These are phyloP conservation scores for Sesia bembeciformis DNA, from an alignment of 2,888 invertebrate genomes.

Conservation along the genomic window DNA sequence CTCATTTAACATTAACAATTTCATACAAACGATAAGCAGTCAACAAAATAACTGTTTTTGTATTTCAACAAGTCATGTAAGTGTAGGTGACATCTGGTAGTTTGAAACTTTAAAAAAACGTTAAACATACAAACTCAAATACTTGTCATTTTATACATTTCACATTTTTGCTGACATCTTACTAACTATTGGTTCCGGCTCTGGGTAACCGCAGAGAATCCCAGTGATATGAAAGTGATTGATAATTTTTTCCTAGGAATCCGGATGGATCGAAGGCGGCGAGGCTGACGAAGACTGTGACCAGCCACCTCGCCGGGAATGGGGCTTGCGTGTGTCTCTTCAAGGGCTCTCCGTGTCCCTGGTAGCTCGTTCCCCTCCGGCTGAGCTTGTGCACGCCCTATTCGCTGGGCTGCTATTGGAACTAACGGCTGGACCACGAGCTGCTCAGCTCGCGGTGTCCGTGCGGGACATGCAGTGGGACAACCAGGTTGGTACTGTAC, in stretches of 20 bases:
- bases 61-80: no score
- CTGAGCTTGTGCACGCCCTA: conserved; percentile 86
- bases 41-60: no score
- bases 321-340: conserved; percentile 76
- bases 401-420: conserved; percentile 79
- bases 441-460: conserved; percentile 77
- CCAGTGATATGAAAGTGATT: no score
- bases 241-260: conserved; percentile 19
- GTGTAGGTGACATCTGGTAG: no score
- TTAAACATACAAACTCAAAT: no score
- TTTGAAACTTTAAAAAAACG: no score
- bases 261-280: conserved; percentile 38
- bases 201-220: no score
- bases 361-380: conserved; percentile 82
- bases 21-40: no score
- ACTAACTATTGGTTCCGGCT: no score
- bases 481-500: conserved; percentile 67
- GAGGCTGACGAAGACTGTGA: conserved; percentile 18
- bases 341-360: conserved; percentile 85
- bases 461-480: conserved; percentile 85
- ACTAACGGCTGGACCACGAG: conserved; percentile 65
- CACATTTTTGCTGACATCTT: no score
- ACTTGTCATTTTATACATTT: no score
- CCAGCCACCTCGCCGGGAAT: conserved; percentile 45
- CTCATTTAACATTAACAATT: no score